Conservation (phyloP, 2,888 invertebrate genomes). For the Conops quadrifasciatus region DNA sequence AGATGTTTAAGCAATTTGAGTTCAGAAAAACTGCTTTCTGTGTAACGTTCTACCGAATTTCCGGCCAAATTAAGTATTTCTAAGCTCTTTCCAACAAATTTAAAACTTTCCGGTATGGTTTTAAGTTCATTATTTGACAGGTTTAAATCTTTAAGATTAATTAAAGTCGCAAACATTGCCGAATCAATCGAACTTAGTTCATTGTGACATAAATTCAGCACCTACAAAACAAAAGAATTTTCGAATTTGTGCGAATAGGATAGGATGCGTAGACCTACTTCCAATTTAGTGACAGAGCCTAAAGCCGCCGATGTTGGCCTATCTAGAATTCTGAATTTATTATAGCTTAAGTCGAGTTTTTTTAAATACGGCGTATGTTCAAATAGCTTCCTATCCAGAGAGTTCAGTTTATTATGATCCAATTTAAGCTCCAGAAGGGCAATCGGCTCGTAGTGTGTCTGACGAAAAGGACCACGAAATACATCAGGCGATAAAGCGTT, state of each 20-base stretch:
- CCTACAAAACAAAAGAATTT: conserved; percentile 58
- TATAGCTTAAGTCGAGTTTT: conserved; percentile 71
- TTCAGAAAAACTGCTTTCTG: conserved; percentile 70
- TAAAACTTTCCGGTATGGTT: conserved; percentile 70
- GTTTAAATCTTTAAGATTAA: conserved; percentile 69
- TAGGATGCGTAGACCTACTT: conserved; percentile 67
- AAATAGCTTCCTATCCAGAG: conserved; percentile 71
- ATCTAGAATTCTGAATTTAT: conserved; percentile 71
- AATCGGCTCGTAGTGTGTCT: conserved; percentile 69
- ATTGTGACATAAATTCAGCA: conserved; percentile 70
- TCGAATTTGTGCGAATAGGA: no score
- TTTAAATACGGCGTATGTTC: conserved; percentile 72
- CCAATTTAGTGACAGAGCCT: conserved; percentile 67
- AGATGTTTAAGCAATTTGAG: conserved; percentile 68
- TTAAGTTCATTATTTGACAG: conserved; percentile 71
- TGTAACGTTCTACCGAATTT: conserved; percentile 70
- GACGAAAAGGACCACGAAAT: conserved; percentile 73
- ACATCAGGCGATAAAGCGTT: conserved; percentile 72
- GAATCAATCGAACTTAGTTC: conserved; percentile 69
- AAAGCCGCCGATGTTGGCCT: conserved; percentile 70
- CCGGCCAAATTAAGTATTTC: conserved; percentile 70
- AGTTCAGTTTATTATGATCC: conserved; percentile 72
- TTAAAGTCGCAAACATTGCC: conserved; percentile 67
- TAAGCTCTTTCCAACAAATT: conserved; percentile 68
- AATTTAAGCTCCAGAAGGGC: conserved; percentile 71